Conservation (phyloP, 2,113 vertebrate species). For the Leucosticte australis region DNA sequence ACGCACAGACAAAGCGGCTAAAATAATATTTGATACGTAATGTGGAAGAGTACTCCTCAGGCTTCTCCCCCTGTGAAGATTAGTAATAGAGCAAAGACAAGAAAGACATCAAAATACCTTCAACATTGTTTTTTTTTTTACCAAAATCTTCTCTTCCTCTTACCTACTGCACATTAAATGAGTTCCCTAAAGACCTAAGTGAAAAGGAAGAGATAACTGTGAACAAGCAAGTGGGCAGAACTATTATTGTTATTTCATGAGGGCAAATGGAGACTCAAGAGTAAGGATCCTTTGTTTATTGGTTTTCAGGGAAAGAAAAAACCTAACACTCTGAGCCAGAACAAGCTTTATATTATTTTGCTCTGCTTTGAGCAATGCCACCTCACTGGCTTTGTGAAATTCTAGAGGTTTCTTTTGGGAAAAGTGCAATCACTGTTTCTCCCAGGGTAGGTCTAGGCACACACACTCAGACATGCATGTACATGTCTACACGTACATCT, state of each 20-base stretch:
- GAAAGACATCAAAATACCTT: not conserved
- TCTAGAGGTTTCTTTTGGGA: not conserved
- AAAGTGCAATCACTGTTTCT: not conserved
- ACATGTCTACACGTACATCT: not conserved
- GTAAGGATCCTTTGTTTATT: not conserved
- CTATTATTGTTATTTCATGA: constrained; percentile 2
- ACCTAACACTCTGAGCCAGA: not conserved
- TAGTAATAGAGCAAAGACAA: not conserved
- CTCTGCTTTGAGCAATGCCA: not conserved
- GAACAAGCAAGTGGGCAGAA: not conserved
- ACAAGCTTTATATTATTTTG: not conserved
- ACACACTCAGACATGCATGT: not conserved
- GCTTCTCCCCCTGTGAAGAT: not conserved
- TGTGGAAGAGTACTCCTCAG: not conserved
- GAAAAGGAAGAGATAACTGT: not conserved
- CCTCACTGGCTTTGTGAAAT: not conserved
- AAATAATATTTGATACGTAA: not conserved
- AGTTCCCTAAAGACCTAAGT: not conserved
- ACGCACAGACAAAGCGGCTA: not conserved
- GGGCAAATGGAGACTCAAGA: not conserved
- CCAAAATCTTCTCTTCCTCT: not conserved
- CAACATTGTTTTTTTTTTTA: not conserved
- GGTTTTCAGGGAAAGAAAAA: not conserved
- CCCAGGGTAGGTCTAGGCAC: not conserved
- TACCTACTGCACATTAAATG: not conserved